phyloP scores from a whole-genome alignment of 2,888 invertebrate species.

The Dynastes grantii region DNA sequence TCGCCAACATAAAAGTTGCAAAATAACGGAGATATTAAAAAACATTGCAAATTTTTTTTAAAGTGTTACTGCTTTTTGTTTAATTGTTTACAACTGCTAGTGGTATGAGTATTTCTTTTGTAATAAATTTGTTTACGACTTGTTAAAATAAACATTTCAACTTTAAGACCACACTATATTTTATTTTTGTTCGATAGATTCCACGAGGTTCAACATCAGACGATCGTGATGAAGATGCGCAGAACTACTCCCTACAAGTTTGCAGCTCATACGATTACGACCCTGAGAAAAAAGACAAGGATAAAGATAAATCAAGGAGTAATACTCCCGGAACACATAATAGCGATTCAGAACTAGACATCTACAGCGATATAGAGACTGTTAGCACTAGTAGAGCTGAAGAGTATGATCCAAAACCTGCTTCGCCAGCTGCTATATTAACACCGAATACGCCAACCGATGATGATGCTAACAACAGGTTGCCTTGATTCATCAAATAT shows the following conservation, averaged over 20 bases:
- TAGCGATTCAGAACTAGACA: constrained; percentile 71
- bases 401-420: constrained; percentile 55
- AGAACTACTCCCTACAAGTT: constrained; percentile 63
- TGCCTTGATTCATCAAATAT: no score
- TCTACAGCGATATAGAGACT: constrained; percentile 77
- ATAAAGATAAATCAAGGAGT: constrained; percentile 58
- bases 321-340: constrained; percentile 55
- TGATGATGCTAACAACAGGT: constrained; percentile 67
- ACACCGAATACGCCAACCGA: constrained; percentile 66
- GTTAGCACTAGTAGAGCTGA: constrained; percentile 67
- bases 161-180: background rate
- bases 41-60: no score
- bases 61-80: no score
- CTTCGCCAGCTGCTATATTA: constrained; percentile 62
- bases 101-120: background rate
- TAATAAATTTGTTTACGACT: background rate
- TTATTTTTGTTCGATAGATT: background rate
- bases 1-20: no score
- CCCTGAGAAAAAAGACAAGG: constrained; percentile 53
- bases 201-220: constrained; percentile 23
- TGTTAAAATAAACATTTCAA: no score
- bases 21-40: no score
- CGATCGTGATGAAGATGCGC: constrained; percentile 57
- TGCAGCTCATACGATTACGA: constrained; percentile 54
- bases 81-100: no score